Conservation (phyloP, 1,140 invertebrate genomes). For the Liolophura sinensis region DNA sequence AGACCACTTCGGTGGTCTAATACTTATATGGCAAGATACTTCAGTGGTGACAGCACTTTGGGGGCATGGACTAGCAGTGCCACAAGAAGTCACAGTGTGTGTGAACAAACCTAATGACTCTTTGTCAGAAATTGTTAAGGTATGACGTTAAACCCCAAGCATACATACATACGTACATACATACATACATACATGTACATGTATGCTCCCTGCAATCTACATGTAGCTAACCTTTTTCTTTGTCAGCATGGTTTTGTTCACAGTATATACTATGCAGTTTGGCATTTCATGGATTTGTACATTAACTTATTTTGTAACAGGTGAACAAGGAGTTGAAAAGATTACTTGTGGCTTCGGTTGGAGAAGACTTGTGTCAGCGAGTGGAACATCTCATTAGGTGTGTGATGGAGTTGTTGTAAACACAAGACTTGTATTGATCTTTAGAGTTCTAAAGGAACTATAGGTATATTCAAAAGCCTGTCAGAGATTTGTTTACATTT, state of each 20-base stretch:
- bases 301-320: constrained; percentile 56
- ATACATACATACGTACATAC: no score
- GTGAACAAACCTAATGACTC: no score
- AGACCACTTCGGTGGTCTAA: no score
- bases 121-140: no score
- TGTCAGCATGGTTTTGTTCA: background rate
- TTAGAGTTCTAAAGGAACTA: background rate
- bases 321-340: constrained; percentile 92
- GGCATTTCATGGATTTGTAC: background rate
- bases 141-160: no score
- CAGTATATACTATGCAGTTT: background rate
- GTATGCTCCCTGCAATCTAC: no score
- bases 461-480: background rate
- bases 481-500: background rate
- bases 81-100: no score
- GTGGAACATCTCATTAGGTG: constrained; percentile 77
- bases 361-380: constrained; percentile 86
- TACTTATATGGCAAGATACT: no score
- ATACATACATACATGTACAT: no score
- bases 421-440: background rate
- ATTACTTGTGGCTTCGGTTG: constrained; percentile 88
- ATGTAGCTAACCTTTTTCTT: no score
- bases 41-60: no score
- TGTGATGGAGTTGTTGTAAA: background rate
- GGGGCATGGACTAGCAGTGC: no score